Percentiles rank a stretch among this genome's conserved stretches.
Evolutionary conservation across 2,797 vertebrate species (phyloP).

Genomic region (Lepus oiostolus): DNA sequence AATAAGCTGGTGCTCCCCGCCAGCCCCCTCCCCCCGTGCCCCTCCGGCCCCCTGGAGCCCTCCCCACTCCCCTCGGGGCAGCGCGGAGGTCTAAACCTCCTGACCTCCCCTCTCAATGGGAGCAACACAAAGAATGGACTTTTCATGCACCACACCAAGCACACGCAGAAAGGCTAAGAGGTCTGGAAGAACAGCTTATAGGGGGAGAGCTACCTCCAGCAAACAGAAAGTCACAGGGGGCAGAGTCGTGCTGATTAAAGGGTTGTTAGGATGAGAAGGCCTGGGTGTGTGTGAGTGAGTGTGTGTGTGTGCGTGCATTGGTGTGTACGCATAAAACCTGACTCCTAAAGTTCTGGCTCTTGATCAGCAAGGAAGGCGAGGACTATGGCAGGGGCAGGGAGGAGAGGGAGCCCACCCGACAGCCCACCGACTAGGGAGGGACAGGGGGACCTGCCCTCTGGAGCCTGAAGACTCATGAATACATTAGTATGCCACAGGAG

Average conservation of each 20-base stretch:
- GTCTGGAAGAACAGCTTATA: constrained; percentile 85
- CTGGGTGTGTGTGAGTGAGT: neutral
- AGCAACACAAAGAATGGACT: constrained; percentile 88
- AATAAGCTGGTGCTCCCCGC: constrained; percentile 52
- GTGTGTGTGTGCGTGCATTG: neutral
- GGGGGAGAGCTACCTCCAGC: constrained; percentile 82
- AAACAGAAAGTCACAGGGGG: constrained; percentile 83
- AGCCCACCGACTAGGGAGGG: constrained; percentile 50
- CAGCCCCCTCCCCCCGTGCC: constrained; percentile 48
- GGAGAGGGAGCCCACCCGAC: constrained; percentile 16
- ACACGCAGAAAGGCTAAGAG: constrained; percentile 86
- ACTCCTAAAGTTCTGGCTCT: constrained; percentile 49
- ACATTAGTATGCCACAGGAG: neutral
- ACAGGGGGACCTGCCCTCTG: neutral
- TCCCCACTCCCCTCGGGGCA: constrained; percentile 51
- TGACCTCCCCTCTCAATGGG: constrained; percentile 76
- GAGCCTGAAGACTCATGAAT: constrained; percentile 8
- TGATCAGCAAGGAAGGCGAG: constrained; percentile 22
- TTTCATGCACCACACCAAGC: constrained; percentile 87
- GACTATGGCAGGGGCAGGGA: neutral
- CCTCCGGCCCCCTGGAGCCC: constrained; percentile 37
- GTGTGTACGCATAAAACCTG: neutral
- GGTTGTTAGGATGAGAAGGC: constrained; percentile 78
- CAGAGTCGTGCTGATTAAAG: constrained; percentile 82
- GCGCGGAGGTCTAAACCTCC: constrained; percentile 67